A percentile compares a stretch with the other conserved stretches of the same genome.
These are phyloP conservation scores for Rhinolophus sinicus DNA, from an alignment of 2,113 vertebrate genomes.

Conservation along the genomic window DNA sequence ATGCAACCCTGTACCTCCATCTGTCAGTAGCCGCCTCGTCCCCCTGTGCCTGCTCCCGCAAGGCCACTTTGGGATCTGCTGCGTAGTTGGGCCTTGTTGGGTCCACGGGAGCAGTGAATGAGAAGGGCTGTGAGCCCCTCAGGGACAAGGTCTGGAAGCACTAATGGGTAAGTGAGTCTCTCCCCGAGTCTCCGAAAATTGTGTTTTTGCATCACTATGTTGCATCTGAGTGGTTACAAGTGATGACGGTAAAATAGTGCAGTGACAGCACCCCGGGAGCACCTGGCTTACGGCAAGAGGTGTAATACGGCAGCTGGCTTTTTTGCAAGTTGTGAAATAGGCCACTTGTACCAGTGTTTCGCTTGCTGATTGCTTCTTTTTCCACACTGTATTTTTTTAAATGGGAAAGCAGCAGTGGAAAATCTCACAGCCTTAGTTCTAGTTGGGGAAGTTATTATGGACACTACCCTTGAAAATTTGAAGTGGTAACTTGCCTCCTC, in stretches of 20 bases:
- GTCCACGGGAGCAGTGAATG: neutral
- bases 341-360: neutral
- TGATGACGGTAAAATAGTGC: neutral
- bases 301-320: neutral
- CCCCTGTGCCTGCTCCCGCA: neutral
- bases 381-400: neutral
- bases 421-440: neutral
- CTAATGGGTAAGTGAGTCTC: neutral
- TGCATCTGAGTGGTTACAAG: neutral
- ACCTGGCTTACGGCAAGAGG: neutral
- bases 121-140: neutral
- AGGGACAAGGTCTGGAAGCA: neutral
- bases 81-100: neutral
- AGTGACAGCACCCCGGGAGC: neutral
- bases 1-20: neutral
- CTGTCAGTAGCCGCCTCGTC: neutral
- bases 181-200: neutral
- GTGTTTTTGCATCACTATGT: neutral
- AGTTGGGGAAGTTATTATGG: neutral
- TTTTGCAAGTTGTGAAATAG: neutral
- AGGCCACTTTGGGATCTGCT: neutral
- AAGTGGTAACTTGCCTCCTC: neutral
- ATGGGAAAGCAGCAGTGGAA: neutral
- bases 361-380: constrained; percentile 2
- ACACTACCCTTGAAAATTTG: neutral